These are phyloP conservation scores for Champsocephalus gunnari DNA, from an alignment of 2,797 vertebrate species.

Conservation along the genomic window DNA sequence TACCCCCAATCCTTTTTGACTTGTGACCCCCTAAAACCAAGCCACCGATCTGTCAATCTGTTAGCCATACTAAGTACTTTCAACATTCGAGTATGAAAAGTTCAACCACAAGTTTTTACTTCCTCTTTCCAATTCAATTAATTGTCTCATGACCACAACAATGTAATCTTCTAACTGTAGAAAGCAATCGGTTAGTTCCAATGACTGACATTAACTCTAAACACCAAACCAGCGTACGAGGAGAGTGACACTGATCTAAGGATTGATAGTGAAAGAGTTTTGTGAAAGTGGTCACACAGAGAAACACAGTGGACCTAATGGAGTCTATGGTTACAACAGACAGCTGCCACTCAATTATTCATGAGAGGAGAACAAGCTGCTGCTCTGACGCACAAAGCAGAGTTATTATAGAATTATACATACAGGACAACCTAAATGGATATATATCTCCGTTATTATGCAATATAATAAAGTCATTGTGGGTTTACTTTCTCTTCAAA, in stretches of 20 bases:
- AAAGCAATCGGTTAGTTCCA: neutral
- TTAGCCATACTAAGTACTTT: no score
- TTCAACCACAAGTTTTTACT: neutral
- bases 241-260: neutral
- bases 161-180: neutral
- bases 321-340: constrained; percentile 35
- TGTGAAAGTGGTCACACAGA: constrained; percentile 8
- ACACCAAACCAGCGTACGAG: no score
- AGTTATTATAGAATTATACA: constrained; percentile 1
- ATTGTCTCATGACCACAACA: neutral
- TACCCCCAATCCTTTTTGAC: no score
- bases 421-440: neutral
- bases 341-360: constrained; percentile 61
- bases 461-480: neutral
- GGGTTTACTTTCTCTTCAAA: neutral
- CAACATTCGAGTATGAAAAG: no score
- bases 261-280: no score
- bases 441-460: neutral
- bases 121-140: neutral
- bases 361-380: constrained; percentile 40
- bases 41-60: no score
- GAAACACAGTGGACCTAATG: constrained; percentile 14
- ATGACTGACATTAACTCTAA: neutral
- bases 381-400: constrained; percentile 5
- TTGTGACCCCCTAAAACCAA: no score